Evolutionary conservation across 2,888 invertebrate species (phyloP), one percentile per base, ranked within the genome.

Genomic region (Hirtodrosophila duncani): DNA sequence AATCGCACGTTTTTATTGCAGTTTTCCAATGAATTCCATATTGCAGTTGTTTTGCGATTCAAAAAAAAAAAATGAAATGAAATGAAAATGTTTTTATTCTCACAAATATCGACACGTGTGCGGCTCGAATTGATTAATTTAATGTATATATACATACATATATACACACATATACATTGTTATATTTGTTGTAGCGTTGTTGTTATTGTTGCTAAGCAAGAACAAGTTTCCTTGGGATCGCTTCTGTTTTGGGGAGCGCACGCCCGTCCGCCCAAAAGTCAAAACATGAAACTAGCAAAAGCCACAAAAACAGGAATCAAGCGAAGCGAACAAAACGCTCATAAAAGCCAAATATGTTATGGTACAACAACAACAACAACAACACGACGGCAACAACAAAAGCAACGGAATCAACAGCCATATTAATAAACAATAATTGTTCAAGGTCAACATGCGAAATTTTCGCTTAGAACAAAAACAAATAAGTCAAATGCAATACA

Each of bases 391-490:
- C 14, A 37, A 17, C 11, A 42, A 13, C 29, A 56, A n/a, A n/a
- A n/a, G n/a, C n/a, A n/a, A n/a, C n/a, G n/a, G n/a, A n/a, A 48
- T 24, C 45, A 59, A 51, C 59, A 31, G 37, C 44, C 48, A 67
- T 58, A 65, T 71, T 71, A 71, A 77, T 72, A 63, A 75, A 60
- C 72, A 71, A 72, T 71, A 71, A 80, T 77, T 72, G 58, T 44
- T 56, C 70, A 81, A 75, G 75, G 75, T 69, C 74, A 63, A 57
- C 56, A 45, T 59, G 59, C 48, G 49, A 64, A 67, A 36, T 46
- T 59, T 61, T 70, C 37, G 61, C 57, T 67, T 64, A 75, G 71
- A 79, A 75, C 53, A 53, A 43, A 36, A 21, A 24, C 8, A 11
- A 39, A 55, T 42, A 69, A 58, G 26, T 60, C 8, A 26, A 41